A percentile compares a stretch with the other conserved stretches of the same genome.
Conservation (phyloP, 2,113 vertebrate species). For the Ammodytes marinus region DNA sequence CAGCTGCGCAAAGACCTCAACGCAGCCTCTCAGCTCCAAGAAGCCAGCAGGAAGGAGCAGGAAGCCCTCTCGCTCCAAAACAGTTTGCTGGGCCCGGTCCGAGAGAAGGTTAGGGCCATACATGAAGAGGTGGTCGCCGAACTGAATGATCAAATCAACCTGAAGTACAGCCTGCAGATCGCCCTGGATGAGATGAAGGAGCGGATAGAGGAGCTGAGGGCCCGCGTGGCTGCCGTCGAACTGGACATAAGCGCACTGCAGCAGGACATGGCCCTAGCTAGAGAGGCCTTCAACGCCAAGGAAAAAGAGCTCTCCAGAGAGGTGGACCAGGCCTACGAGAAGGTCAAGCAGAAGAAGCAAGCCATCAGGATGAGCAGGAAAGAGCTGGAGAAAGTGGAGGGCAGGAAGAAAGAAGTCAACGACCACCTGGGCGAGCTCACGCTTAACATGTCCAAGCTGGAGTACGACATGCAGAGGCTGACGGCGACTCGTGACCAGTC, state of each 20-base stretch:
- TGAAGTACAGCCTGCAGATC: conserved; percentile 37
- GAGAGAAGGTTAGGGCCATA: conserved; percentile 1
- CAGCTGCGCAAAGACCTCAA: conserved; percentile 72
- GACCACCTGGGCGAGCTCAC: conserved; percentile 2
- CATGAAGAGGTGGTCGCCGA: neutral
- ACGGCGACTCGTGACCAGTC: neutral
- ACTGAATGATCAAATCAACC: conserved; percentile 49
- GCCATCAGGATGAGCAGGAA: neutral
- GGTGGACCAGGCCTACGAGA: neutral
- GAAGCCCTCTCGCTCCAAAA: conserved; percentile 70
- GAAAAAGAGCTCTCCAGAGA: conserved; percentile 26
- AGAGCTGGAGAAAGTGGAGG: conserved; percentile 19
- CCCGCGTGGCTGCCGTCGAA: neutral
- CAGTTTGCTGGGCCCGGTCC: neutral
- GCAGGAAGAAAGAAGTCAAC: neutral
- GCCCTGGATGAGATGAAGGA: conserved; percentile 36
- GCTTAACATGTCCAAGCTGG: neutral
- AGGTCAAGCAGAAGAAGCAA: conserved; percentile 18
- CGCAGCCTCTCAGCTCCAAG: conserved; percentile 29
- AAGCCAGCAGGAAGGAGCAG: conserved; percentile 61
- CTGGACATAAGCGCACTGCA: neutral
- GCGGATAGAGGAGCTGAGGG: conserved; percentile 34
- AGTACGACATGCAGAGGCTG: conserved; percentile 8
- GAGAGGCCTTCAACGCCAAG: neutral
- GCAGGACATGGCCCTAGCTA: conserved; percentile 36